A percentile compares a stretch with the other conserved stretches of the same genome.
Conservation (phyloP, 2,113 vertebrate genomes). For the Melanerpes formicivorus region DNA sequence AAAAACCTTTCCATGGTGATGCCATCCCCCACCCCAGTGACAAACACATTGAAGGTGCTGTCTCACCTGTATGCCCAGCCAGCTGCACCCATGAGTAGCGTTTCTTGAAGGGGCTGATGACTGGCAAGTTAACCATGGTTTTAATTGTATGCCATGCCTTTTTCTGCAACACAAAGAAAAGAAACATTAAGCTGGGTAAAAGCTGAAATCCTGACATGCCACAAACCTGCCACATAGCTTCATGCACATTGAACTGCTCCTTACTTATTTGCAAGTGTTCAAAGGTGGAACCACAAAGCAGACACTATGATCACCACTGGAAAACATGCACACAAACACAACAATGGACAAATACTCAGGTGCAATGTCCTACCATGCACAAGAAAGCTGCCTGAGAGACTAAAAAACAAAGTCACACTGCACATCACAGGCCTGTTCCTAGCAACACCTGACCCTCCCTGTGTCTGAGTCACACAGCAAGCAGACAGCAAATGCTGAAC, state of each 20-base stretch:
- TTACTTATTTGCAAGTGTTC: background rate
- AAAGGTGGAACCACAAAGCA: background rate
- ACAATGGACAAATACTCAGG: background rate
- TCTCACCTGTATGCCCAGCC: constrained; percentile 93
- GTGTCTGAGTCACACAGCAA: background rate
- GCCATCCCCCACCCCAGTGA: background rate
- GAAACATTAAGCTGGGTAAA: constrained; percentile 4
- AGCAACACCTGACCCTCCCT: background rate
- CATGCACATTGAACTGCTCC: background rate
- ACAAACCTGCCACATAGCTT: background rate
- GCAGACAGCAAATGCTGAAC: background rate
- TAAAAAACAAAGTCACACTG: background rate
- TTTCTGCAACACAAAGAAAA: constrained; percentile 74
- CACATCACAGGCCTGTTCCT: background rate
- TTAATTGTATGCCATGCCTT: constrained; percentile 93
- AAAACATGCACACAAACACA: background rate
- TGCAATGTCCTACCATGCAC: background rate
- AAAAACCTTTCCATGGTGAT: background rate
- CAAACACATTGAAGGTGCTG: background rate
- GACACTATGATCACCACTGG: background rate
- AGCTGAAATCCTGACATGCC: background rate
- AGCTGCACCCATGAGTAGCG: constrained; percentile 94
- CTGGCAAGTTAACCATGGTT: constrained; percentile 91
- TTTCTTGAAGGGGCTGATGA: constrained; percentile 88
- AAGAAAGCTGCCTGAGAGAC: background rate